Evolutionary conservation across 1,140 invertebrate species (phyloP), one percentile per base, ranked within the genome.

Genomic region (Neodiprion fabricii): DNA sequence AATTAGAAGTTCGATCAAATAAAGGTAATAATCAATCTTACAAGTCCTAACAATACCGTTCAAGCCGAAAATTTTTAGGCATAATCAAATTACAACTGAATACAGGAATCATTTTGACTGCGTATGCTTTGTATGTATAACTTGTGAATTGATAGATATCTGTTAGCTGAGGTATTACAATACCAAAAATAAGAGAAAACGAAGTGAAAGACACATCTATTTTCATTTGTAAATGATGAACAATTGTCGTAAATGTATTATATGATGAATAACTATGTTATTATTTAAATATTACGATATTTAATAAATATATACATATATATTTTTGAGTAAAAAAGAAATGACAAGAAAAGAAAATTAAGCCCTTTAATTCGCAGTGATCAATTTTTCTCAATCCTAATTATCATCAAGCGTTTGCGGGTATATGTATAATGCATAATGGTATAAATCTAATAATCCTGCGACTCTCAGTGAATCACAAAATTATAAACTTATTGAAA

Each of bases 271-370:
- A 40, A 40, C 28, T 61, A 61, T 61, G 53, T 61, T 61, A 17
- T 61, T 14, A 61, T 61, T 61, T 12, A 61, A 61, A 61, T 11
- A 61, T 5, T 61, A 61, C 53, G 53, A 61, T 61, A 61, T 61
- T 61, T 61, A 61, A 61, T 61, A 61, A 61, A 61, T 61, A 61
- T 61, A 61, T 61, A 61, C 53, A 61, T 61, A 61, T 61, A 61
- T 61, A 61, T 61, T 61, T 61, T 61, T 61, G 9, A 61, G 53
- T 61, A 61, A 61, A 61, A 40, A 40, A 40, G 28, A 40, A 40
- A 40, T 40, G 28, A 40, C 3, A 40, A 40, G 28, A 40, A 40
- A 40, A 40, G 28, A 40, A 40, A 40, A 40, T 40, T 40, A 40
- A 4, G 28, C 28, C 28, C 5, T 40, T 40, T 40, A 40, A 40